These are phyloP conservation scores for Cordilura impudica DNA, from an alignment of 2,888 invertebrate genomes.

Conservation along the genomic window DNA sequence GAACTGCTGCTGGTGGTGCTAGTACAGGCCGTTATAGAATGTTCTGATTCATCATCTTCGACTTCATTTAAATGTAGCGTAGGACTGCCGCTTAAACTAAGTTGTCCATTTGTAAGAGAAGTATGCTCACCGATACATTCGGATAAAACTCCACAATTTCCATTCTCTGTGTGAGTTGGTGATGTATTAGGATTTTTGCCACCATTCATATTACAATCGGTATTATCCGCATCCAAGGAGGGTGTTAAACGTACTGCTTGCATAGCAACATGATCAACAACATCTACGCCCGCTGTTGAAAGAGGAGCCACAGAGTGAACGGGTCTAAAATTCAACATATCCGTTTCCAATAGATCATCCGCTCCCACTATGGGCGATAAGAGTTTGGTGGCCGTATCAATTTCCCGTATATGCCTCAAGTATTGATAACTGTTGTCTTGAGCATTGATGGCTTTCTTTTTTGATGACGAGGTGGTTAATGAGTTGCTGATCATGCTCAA, in stretches of 20 bases:
- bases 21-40: constrained; percentile 73
- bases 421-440: constrained; percentile 77
- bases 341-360: constrained; percentile 69
- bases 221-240: constrained; percentile 39
- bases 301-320: constrained; percentile 62
- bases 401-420: constrained; percentile 77
- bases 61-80: constrained; percentile 61
- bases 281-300: constrained; percentile 59
- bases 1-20: constrained; percentile 75
- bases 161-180: constrained; percentile 66
- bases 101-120: constrained; percentile 60
- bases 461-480: constrained; percentile 63
- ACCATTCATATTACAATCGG: constrained; percentile 74
- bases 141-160: constrained; percentile 64
- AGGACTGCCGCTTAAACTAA: constrained; percentile 64
- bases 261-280: constrained; percentile 63
- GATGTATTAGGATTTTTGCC: constrained; percentile 35
- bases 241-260: constrained; percentile 56
- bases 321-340: constrained; percentile 68
- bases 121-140: constrained; percentile 13
- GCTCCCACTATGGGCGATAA: constrained; percentile 72
- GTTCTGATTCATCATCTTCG: constrained; percentile 75
- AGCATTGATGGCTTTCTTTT: constrained; percentile 69
- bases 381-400: constrained; percentile 76
- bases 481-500: constrained; percentile 60